Evolutionary conservation across 2,113 vertebrate genomes (phyloP).

Genomic region (Balaenoptera acutorostrata): DNA sequence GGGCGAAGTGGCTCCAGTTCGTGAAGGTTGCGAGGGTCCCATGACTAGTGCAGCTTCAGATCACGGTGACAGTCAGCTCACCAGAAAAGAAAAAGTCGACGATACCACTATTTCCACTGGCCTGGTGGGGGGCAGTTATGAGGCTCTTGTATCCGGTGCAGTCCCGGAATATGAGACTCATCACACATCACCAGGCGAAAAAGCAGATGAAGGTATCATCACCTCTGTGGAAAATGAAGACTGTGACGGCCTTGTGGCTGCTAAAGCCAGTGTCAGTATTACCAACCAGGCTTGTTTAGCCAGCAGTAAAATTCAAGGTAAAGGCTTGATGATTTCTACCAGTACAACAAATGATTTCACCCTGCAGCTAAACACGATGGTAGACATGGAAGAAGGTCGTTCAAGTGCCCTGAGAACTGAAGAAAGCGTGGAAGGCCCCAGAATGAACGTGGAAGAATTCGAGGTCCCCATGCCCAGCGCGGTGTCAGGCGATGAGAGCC

Average conservation of each 20-base stretch:
- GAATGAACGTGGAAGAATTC: constrained; percentile 57
- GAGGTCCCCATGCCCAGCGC: constrained; percentile 83
- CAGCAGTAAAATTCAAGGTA: constrained; percentile 39
- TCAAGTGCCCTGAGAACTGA: background rate
- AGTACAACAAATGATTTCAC: constrained; percentile 65
- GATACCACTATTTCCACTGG: constrained; percentile 42
- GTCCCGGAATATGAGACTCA: background rate
- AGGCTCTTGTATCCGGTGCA: background rate
- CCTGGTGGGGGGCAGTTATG: constrained; percentile 28
- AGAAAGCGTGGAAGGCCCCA: background rate
- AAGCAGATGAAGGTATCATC: constrained; percentile 71
- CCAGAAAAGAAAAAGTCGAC: background rate
- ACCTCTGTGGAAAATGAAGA: constrained; percentile 73
- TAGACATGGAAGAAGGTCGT: constrained; percentile 26
- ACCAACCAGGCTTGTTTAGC: background rate
- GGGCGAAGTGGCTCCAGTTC: background rate
- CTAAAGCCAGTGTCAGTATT: constrained; percentile 16
- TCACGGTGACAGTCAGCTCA: constrained; percentile 16
- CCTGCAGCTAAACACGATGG: background rate
- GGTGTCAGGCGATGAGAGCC: constrained; percentile 59
- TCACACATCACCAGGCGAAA: background rate
- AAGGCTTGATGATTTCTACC: constrained; percentile 77
- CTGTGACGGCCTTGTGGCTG: constrained; percentile 58
- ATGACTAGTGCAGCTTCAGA: constrained; percentile 61
- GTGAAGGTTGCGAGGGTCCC: constrained; percentile 61